Base-by-base conservation (phyloP, 1,140 invertebrate genomes). In the Trichogramma pretiosum region DNA sequence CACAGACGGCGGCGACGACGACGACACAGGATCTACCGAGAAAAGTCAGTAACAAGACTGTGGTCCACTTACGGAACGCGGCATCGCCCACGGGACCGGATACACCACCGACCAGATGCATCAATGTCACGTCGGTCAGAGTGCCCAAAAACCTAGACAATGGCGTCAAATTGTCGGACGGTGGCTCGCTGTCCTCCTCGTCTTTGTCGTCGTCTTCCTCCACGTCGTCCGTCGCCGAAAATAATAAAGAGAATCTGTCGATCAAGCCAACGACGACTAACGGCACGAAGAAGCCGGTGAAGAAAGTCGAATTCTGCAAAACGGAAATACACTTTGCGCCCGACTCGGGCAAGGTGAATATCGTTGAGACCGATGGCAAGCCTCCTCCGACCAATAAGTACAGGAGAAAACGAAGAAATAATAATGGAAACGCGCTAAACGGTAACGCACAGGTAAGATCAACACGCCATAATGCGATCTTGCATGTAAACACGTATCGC, bases 341-440 rank as follows among this genome's bases (percentile, higher is more conserved):
- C n/a, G 86, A 88, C 58, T 82, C 84, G 1, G 86, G 87, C 0
- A 80, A 80, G 55, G 83, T 89, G 0, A 87, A 88, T 60, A 88
- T 89, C 38, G 85, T 89, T n/a, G 85, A 86, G 63, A 88, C 85
- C 0, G 84, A 87, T 62, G 84, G 83, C 38, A 89, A 89, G 62
- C 85, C 86, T 37, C 86, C 85, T 17, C 83, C 85, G 7, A 84
- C 82, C 1, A 84, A 85, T 61, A 80, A 83, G 61, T 88, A 86
- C 61, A 72, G 86, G 47, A 74, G 82, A 57, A 68, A 79, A 48
- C 73, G 79, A 9, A 40, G 38, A 33, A 46, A 46, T n/a, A 34
- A 45, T 74, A 76, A 62, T 73, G 63, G 13, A 69, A 72, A 3
- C n/a, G 13, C 28, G 9, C 5, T 16, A 10, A 45, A 39, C 23